Conservation (phyloP, 2,888 invertebrate species). For the Trissolcus brochymenae region DNA sequence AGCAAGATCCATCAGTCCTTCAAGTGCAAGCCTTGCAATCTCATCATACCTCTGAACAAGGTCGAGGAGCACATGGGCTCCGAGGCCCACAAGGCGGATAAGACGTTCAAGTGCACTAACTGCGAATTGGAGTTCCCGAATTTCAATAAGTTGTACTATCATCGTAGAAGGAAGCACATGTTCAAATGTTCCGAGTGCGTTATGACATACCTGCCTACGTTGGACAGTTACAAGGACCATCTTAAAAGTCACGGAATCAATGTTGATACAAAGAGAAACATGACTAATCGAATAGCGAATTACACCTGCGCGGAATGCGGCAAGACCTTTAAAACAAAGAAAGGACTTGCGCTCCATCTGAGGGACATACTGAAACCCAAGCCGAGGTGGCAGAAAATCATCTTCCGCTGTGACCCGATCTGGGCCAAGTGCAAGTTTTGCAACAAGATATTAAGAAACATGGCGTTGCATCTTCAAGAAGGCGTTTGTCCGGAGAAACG, state of each 20-base stretch:
- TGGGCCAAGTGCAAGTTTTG: conserved; percentile 17
- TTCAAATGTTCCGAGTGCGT: conserved; percentile 24
- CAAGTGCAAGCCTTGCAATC: conserved; percentile 24
- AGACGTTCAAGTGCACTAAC: conserved; percentile 9
- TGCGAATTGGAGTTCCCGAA: conserved; percentile 6
- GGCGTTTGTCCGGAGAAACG: conserved; percentile 21
- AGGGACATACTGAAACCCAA: conserved; percentile 21
- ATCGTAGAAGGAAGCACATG: conserved; percentile 26
- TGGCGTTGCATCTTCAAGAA: background rate
- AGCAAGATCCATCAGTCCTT: conserved; percentile 7
- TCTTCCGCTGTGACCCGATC: conserved; percentile 30
- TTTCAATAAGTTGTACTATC: conserved; percentile 17
- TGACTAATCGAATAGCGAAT: background rate
- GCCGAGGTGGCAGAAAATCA: conserved; percentile 22
- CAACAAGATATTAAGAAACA: conserved; percentile 14
- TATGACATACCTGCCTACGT: conserved; percentile 6
- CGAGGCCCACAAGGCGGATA: conserved; percentile 4
- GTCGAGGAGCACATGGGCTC: conserved; percentile 4
- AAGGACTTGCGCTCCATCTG: conserved; percentile 13
- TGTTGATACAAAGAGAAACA: background rate
- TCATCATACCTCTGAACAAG: background rate
- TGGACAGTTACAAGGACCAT: conserved; percentile 24
- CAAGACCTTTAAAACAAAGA: conserved; percentile 9
- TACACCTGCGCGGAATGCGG: conserved; percentile 30
- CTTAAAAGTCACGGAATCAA: conserved; percentile 24